A percentile compares a stretch with the other conserved stretches of the same genome.
These are phyloP conservation scores for Cheumatopsyche charites DNA, from an alignment of 1,140 invertebrate genomes.

Conservation along the genomic window DNA sequence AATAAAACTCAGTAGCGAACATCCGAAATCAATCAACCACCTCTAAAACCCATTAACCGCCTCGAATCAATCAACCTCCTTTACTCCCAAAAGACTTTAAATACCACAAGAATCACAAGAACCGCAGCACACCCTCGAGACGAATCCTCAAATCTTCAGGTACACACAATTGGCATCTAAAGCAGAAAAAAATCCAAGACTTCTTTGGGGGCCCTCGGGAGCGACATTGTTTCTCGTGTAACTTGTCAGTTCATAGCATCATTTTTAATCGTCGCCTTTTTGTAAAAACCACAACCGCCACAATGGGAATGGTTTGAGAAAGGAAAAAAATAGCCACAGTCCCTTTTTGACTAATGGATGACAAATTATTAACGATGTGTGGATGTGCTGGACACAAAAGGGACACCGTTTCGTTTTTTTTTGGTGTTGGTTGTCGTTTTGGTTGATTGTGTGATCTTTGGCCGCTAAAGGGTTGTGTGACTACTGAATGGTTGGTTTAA, in stretches of 20 bases:
- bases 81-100: too few species aligned
- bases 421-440: too few species aligned
- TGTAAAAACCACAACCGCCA: background rate
- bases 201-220: conserved; percentile 11
- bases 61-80: too few species aligned
- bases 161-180: too few species aligned
- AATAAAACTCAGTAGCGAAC: too few species aligned
- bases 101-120: too few species aligned
- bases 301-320: conserved; percentile 4
- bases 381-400: conserved; percentile 35
- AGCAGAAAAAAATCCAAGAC: too few species aligned
- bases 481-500: background rate
- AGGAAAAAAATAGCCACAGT: background rate
- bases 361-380: conserved; percentile 41
- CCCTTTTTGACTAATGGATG: conserved; percentile 36
- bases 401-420: background rate
- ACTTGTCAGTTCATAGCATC: conserved; percentile 21
- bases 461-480: conserved; percentile 33
- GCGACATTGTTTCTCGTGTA: conserved; percentile 34
- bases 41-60: too few species aligned
- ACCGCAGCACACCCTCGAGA: too few species aligned
- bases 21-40: too few species aligned
- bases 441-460: background rate
- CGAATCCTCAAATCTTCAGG: too few species aligned
- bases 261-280: conserved; percentile 36